Evolutionary conservation across 2,888 invertebrate genomes (phyloP).

Genomic region (Eudemis profundana): DNA sequence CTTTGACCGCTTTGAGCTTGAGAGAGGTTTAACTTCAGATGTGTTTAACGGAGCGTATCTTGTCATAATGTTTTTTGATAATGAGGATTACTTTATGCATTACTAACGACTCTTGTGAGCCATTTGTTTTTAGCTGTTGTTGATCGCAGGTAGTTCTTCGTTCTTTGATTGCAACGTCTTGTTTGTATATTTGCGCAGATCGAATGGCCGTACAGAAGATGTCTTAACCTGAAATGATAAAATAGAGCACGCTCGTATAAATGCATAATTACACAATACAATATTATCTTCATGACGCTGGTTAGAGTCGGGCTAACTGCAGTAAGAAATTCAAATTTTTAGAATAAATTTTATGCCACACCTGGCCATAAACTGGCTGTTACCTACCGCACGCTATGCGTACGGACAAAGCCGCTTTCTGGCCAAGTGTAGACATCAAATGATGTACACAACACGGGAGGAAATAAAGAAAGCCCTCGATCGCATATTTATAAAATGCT

Average conservation of each 20-base stretch:
- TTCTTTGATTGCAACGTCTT: neutral
- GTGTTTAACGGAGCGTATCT: constrained; percentile 1
- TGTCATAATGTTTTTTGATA: neutral
- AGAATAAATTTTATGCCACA: too few relatives aligned
- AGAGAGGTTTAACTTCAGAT: neutral
- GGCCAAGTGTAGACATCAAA: too few relatives aligned
- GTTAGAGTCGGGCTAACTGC: neutral
- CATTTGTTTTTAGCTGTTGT: neutral
- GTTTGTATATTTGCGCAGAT: neutral
- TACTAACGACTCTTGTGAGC: too few relatives aligned
- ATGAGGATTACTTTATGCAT: neutral
- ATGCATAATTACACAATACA: neutral
- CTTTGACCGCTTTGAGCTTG: constrained; percentile 1
- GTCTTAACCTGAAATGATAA: constrained; percentile 21
- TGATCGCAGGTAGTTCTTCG: neutral
- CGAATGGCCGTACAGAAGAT: too few relatives aligned
- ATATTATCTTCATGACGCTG: neutral
- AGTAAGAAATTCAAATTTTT: neutral
- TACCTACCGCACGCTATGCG: too few relatives aligned
- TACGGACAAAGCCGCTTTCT: too few relatives aligned
- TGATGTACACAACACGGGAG: too few relatives aligned
- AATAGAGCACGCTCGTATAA: constrained; percentile 1
- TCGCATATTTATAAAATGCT: too few relatives aligned
- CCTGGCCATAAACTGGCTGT: too few relatives aligned
- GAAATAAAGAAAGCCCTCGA: too few relatives aligned